These are phyloP conservation scores for Chamaetylas fuelleborni DNA, from an alignment of 2,113 vertebrate species.

Conservation along the genomic window DNA sequence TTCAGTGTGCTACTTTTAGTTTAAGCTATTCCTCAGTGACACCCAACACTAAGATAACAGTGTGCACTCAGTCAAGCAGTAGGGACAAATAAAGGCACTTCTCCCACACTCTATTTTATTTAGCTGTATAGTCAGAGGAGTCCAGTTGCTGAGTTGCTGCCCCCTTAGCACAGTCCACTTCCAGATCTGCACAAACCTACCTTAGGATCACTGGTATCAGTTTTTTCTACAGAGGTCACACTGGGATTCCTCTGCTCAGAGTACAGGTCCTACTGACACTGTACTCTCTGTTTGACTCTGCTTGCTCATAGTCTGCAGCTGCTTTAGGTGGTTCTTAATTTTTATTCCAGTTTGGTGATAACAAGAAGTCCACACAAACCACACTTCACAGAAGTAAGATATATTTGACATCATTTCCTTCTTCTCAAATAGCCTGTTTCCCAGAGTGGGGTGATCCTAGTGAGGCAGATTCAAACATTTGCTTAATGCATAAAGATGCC, in stretches of 20 bases:
- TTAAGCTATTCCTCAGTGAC: background rate
- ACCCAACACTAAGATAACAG: background rate
- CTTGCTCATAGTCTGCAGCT: background rate
- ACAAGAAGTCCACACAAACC: background rate
- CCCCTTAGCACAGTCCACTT: background rate
- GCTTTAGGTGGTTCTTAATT: background rate
- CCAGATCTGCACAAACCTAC: background rate
- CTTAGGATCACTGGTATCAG: background rate
- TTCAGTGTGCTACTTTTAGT: background rate
- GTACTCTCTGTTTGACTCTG: background rate
- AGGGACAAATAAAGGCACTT: background rate
- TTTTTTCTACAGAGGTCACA: background rate
- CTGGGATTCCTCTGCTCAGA: background rate
- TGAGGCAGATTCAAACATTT: background rate
- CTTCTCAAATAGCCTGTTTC: background rate
- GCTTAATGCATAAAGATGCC: background rate
- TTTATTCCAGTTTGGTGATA: background rate
- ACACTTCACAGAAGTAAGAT: background rate
- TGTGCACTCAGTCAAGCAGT: background rate
- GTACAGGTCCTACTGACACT: background rate
- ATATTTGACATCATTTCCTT: background rate
- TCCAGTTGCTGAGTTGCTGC: background rate
- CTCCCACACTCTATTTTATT: background rate
- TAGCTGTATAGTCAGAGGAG: background rate
- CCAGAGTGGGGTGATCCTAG: background rate